A percentile compares a stretch with the other conserved stretches of the same genome.
These are phyloP conservation scores for Eristalinus aeneus DNA, from an alignment of 2,888 invertebrate genomes.

Conservation along the genomic window DNA sequence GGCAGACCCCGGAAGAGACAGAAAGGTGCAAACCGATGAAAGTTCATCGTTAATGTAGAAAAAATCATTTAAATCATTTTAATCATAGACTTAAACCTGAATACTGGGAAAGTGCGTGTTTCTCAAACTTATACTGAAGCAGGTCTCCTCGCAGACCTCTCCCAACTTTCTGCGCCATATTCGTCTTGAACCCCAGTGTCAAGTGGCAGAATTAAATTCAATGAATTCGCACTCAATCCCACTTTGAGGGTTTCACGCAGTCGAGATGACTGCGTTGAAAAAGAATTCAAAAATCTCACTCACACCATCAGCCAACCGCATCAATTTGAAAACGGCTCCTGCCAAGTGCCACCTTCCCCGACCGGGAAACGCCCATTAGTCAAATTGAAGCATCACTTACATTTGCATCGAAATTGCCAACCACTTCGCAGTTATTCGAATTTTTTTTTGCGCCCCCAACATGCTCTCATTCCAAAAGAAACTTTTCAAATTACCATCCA, in stretches of 20 bases:
- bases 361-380: not conserved
- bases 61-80: too few relatives aligned
- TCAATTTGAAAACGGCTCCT: not conserved
- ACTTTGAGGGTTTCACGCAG: not conserved
- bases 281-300: not conserved
- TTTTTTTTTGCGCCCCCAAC: not conserved
- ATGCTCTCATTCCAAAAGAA: conserved; percentile 21
- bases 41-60: too few relatives aligned
- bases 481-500: conserved; percentile 20
- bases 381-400: not conserved
- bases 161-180: not conserved
- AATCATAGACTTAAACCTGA: too few relatives aligned
- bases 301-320: not conserved
- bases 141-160: too few relatives aligned
- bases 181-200: not conserved
- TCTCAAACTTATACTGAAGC: too few relatives aligned
- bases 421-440: not conserved
- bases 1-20: too few relatives aligned
- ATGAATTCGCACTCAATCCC: not conserved
- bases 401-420: not conserved
- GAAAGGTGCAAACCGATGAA: too few relatives aligned
- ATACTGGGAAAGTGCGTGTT: too few relatives aligned
- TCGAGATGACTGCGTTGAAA: not conserved
- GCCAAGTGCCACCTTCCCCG: not conserved
- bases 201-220: not conserved